Conservation (phyloP, 2,888 invertebrate species). For the Emmelina monodactyla region DNA sequence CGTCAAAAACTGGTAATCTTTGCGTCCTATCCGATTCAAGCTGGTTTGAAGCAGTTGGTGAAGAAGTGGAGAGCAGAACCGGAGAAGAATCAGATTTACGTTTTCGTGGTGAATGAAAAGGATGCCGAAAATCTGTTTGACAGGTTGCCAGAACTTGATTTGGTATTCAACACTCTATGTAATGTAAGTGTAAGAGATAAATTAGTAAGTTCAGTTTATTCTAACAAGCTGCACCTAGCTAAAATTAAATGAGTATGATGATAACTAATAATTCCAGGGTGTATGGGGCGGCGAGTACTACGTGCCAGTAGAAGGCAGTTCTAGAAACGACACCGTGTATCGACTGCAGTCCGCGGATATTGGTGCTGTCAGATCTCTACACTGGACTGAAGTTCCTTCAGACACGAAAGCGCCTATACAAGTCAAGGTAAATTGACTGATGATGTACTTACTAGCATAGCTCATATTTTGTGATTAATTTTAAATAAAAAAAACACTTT, state of each 20-base stretch:
- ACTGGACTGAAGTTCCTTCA: slow-evolving; percentile 24
- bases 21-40: slow-evolving; percentile 22
- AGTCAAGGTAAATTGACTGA: no score
- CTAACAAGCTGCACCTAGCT: no score
- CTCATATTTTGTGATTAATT: no score
- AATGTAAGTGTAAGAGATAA: no score
- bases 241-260: no score
- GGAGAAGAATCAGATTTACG: slow-evolving; percentile 21
- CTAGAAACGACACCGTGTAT: slow-evolving; percentile 9
- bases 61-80: slow-evolving; percentile 23
- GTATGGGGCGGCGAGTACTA: slow-evolving; percentile 26
- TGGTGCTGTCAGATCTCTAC: slow-evolving; percentile 25
- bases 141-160: slow-evolving; percentile 25
- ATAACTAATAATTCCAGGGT: no score
- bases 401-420: no score
- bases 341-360: slow-evolving; percentile 17
- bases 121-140: slow-evolving; percentile 21
- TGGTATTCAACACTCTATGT: slow-evolving; percentile 25
- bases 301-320: slow-evolving; percentile 16
- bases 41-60: slow-evolving; percentile 23
- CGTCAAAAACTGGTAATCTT: slow-evolving; percentile 23
- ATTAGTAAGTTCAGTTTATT: no score
- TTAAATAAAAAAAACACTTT: no score
- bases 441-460: no score
- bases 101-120: slow-evolving; percentile 25